Evolutionary conservation across 1,140 invertebrate genomes (phyloP), one percentile per base, ranked within the genome.

Genomic region (Apis dorsata): DNA sequence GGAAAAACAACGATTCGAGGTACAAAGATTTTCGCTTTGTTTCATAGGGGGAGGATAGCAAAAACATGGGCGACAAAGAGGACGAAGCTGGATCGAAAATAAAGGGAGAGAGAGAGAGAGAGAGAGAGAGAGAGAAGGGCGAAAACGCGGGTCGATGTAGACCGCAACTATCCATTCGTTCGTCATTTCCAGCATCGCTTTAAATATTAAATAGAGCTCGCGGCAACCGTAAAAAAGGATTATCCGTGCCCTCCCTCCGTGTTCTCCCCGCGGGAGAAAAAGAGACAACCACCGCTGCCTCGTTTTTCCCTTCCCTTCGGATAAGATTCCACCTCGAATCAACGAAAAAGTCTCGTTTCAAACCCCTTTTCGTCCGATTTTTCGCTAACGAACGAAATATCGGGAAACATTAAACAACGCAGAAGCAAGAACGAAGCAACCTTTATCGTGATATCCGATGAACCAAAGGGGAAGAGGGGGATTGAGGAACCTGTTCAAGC

Each of bases 191-290:
- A 91, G 89, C 86, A 87, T 91, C 34, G 90, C 90, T 93, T 93
- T 92, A 93, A 93, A 93, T 93, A 93, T 93, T 93, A 93, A 93
- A 93, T 93, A 92, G 91, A 90, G 88, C 89, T 90, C 83, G 88
- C 87, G 85, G 87, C 86, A 91, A 89, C 91, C 92, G 91, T 93
- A 92, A 93, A 93, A 34, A 93, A 92, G 89, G 90, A 90, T 92
- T 90, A 91, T 90, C 87, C 85, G 84, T 88, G 87, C 86, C 86
- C 4, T 88, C 86, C 87, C 88, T 88, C 78, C 34, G 34, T 53
- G 68, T 66, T 70, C 10, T 11, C 44, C 17, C 49, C 24, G 28
- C 19, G 19, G 53, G 49, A 24, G 73, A 51, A 59, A 80, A 51
- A 84, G 77, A 76, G 55, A 83, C 79, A 34, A 81, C 78, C 63